Evolutionary conservation across 2,797 vertebrate species (phyloP), one percentile per base, ranked within the genome.

Genomic region (Rhyacichthys aspro): DNA sequence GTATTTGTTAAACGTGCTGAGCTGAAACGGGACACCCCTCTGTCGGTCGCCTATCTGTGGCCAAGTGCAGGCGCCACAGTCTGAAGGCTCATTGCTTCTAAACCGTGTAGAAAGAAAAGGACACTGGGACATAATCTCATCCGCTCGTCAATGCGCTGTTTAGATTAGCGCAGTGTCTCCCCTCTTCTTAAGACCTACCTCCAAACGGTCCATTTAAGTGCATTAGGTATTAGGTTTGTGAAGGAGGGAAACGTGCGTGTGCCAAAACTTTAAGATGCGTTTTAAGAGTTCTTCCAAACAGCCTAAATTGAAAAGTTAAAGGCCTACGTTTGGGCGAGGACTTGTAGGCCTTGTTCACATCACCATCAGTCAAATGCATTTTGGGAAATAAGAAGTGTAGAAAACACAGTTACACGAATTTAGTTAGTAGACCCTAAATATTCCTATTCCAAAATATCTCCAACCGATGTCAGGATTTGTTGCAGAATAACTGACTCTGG

Each of bases 11-110:
- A 44, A 38, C 55, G 14, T 11, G 46, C 38, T 84, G 87, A 83
- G 46, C 38, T 84, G 87, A 83, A 89, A 88, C 42, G 62, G 65
- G 85, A 89, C 84, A 86, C 86, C 75, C 45, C 55, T 59, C 11
- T 68, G 23, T 44, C 56, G 59, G 44, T 76, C 59, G 53, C 57
- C 77, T 80, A 67, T 86, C 79, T 83, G 65, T 83, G 82, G 64
- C 77, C 84, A 84, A 78, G 85, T 86, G 76, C 81, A 86, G 90
- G 91, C 91, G 92, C 90, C 91, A 93, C 67, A 57, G 70, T 90
- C 82, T 70, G 83, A 88, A 86, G 88, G 86, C 81, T 86, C 88
- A 78, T 79, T 75, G 74, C 86, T 79, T 65, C 83, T 85, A 72
- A 91, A 88, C 85, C 74, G 73, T 55, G 65, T 81, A 79, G 82